These are phyloP conservation scores for Pocillopora meandrina DNA, from an alignment of 92 coral and sea anemone species.

Conservation along the genomic window DNA sequence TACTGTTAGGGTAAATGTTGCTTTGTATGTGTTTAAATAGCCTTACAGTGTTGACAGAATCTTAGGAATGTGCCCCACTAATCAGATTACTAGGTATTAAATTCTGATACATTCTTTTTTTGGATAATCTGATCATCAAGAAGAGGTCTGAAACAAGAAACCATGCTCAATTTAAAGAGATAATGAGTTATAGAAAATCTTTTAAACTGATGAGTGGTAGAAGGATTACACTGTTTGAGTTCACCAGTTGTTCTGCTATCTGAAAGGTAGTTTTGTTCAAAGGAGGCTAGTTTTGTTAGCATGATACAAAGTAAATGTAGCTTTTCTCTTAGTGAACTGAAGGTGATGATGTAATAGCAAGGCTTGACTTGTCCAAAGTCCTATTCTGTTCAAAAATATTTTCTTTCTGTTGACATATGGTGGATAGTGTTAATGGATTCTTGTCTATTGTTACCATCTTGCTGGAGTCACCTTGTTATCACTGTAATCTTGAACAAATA, in stretches of 20 bases:
- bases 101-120: constrained; percentile 15
- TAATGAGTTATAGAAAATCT: constrained; percentile 14
- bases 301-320: too few species aligned
- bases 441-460: not conserved
- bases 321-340: not conserved
- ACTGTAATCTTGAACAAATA: not conserved
- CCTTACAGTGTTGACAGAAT: constrained; percentile 3
- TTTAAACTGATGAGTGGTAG: constrained; percentile 3
- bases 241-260: not conserved
- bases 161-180: not conserved
- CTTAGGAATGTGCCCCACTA: not conserved
- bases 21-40: constrained; percentile 7
- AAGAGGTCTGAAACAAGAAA: not conserved
- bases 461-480: not conserved
- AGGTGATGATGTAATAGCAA: not conserved
- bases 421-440: not conserved
- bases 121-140: constrained; percentile 4
- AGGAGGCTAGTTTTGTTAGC: not conserved
- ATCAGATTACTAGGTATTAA: constrained; percentile 1
- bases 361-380: not conserved
- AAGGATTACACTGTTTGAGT: not conserved
- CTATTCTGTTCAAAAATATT: not conserved
- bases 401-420: constrained; percentile 1
- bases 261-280: not conserved
- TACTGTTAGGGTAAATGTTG: not conserved